A percentile compares a stretch with the other conserved stretches of the same genome.
Conservation (phyloP, 2,888 invertebrate species). For the Lithophane ornitopus region DNA sequence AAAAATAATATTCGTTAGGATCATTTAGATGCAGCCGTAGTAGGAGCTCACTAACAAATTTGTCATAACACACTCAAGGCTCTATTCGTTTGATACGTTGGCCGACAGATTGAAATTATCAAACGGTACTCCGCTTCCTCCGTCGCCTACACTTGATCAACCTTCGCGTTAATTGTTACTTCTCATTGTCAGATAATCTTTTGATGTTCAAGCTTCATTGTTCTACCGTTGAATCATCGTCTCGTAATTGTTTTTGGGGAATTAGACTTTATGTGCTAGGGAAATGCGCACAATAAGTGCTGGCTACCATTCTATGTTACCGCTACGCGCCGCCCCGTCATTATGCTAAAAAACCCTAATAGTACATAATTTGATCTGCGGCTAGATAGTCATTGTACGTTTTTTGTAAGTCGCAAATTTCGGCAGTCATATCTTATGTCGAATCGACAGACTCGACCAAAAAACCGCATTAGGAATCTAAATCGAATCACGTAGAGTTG, state of each 20-base stretch:
- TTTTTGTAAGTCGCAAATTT: constrained; percentile 77
- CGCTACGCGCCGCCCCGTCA: constrained; percentile 71
- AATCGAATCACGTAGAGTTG: constrained; percentile 86
- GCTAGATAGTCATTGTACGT: constrained; percentile 78
- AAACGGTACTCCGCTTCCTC: constrained; percentile 69
- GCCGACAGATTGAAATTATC: constrained; percentile 57
- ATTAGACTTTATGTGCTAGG: constrained; percentile 67
- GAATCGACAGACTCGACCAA: constrained; percentile 71
- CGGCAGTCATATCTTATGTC: constrained; percentile 76
- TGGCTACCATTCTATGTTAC: constrained; percentile 68
- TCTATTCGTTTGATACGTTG: constrained; percentile 53
- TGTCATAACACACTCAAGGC: constrained; percentile 61
- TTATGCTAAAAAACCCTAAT: constrained; percentile 72
- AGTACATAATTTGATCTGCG: constrained; percentile 77
- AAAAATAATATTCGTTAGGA: constrained; percentile 27
- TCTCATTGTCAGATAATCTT: constrained; percentile 74
- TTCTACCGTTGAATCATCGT: constrained; percentile 68
- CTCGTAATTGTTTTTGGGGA: constrained; percentile 57
- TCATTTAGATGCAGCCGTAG: constrained; percentile 47
- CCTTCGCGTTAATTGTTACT: constrained; percentile 72
- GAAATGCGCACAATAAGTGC: constrained; percentile 67
- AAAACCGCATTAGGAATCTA: constrained; percentile 80
- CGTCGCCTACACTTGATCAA: constrained; percentile 71
- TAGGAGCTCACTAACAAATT: constrained; percentile 47
- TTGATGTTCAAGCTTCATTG: constrained; percentile 69